Evolutionary conservation across 2,888 invertebrate genomes (phyloP), one percentile per base, ranked within the genome.

Genomic region (Sinodicranocentrus sp.): DNA sequence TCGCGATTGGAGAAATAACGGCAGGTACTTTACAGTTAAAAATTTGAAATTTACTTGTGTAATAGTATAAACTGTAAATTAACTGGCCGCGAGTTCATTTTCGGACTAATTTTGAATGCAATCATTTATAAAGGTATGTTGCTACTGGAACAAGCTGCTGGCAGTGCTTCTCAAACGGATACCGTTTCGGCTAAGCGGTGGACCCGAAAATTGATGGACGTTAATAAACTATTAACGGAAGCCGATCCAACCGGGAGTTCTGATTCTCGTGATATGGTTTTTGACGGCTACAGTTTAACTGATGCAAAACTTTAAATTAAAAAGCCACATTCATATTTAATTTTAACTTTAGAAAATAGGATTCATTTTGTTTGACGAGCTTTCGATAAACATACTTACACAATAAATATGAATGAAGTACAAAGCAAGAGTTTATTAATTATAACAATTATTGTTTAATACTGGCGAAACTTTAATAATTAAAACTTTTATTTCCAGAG

Each of bases 1-100:
- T 90, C 87, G 91, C 91, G 70, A 89, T 92, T 63, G 91, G 91
- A 10, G 87, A 89, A 61, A 87, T 89, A 28, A 88, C 89, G 25
- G 88, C 89, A 23, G 89, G 90, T 89, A 86, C 33, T 13, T 39
- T 39, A 39, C 13, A 39, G 39, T 13, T 13, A 3, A 25, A 59
- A 23, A 59, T 26, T 6, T 15, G 15, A 61, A n/a, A n/a, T n/a
- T 28, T 2, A 15, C 33, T 8, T 23, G 23, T 57, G 17, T 23
- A 23, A 57, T 8, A 23, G 63, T 21, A 8, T n/a, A n/a, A n/a
- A n/a, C n/a, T n/a, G n/a, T n/a, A n/a, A n/a, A n/a, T n/a, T n/a
- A n/a, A n/a, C n/a, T n/a, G n/a, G n/a, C n/a, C n/a, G n/a, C n/a
- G 13, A 19, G 21, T 10, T 13, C 3, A 2, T 2, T 59, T 59